Base-by-base conservation (phyloP, 1,140 invertebrate genomes). In the Hyposmocoma kahamanoa region DNA sequence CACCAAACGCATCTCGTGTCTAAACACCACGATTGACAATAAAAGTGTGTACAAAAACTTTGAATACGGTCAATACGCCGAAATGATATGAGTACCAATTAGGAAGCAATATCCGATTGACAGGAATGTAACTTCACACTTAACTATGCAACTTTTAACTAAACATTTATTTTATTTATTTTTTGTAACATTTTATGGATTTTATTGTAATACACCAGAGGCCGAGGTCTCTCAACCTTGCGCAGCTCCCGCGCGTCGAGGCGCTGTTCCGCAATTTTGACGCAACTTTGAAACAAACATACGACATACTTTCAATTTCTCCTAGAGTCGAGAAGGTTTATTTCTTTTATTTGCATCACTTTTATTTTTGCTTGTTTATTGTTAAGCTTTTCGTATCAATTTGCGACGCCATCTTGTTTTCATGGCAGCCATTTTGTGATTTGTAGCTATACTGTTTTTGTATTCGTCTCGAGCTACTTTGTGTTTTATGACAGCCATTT, bases 221-320 rank as follows among this genome's bases (percentile, higher is more conserved):
- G 63, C 82, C 82, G 70, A 83, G 80, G 56, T 85, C 82, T 50
- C 77, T 85, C 65, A 85, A 85, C 66, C 42, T 83, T 38, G 72
- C 68, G 1, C 82, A 83, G 64, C 62, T 85, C 65, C 76, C 79
- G 20, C 67, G 76, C 4, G 75, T 85, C 26, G 75, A 82, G 50
- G 82, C 82, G 4, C 55, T 83, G 20, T 84, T 84, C 63, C 58
- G 74, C 20, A 59, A 82, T 47, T 85, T 85, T 54, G 82, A 85
- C 57, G 69, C 66, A 3, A 74, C 64, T 30, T 72, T 84, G 64
- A 66, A 67, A 58, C 64, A 75, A 4, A 84, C 81, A 19, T 78
- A 74, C 63, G 79, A 83, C 62, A 79, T 83, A 45, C 57, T 85
- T 44, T 65, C 72, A 1, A 74, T 85, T 55, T 85, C 81, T 56